Percentiles rank a stretch among this genome's conserved stretches.
These are phyloP conservation scores for Garrulus glandarius DNA, from an alignment of 2,797 vertebrate genomes.

Conservation along the genomic window DNA sequence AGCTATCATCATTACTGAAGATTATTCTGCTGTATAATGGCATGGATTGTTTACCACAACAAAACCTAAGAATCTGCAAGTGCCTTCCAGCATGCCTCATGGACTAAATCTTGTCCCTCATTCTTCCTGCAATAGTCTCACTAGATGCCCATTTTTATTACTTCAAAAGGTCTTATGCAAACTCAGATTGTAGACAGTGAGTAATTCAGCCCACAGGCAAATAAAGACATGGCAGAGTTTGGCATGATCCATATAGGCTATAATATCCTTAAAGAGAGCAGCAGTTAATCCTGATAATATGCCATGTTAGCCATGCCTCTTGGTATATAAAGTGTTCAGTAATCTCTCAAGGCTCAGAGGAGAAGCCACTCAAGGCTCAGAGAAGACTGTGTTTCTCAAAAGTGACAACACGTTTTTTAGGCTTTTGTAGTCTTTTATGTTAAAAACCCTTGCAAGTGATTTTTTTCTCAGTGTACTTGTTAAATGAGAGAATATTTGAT, in stretches of 20 bases:
- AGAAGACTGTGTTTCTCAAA: slow-evolving; percentile 17
- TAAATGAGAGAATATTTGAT: background rate
- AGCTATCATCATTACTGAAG: background rate
- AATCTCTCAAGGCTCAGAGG: background rate
- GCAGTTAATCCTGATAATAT: background rate
- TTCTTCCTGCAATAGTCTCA: background rate
- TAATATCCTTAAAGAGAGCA: background rate
- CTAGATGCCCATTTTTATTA: background rate
- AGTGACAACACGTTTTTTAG: background rate
- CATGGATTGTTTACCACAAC: background rate
- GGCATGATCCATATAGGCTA: background rate
- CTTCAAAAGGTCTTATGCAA: background rate
- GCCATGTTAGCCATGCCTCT: background rate
- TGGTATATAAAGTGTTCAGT: background rate
- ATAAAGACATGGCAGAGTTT: background rate
- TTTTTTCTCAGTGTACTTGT: background rate
- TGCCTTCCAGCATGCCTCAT: background rate
- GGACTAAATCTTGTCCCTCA: background rate
- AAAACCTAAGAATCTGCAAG: background rate
- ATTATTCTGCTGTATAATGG: background rate
- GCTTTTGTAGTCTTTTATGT: background rate
- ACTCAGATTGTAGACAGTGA: background rate
- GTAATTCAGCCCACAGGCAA: background rate
- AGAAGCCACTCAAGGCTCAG: background rate
- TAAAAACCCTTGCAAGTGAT: background rate